A percentile compares a stretch with the other conserved stretches of the same genome.
phyloP scores from a whole-genome alignment of 2,113 vertebrate species.

The Calidris pygmaea region DNA sequence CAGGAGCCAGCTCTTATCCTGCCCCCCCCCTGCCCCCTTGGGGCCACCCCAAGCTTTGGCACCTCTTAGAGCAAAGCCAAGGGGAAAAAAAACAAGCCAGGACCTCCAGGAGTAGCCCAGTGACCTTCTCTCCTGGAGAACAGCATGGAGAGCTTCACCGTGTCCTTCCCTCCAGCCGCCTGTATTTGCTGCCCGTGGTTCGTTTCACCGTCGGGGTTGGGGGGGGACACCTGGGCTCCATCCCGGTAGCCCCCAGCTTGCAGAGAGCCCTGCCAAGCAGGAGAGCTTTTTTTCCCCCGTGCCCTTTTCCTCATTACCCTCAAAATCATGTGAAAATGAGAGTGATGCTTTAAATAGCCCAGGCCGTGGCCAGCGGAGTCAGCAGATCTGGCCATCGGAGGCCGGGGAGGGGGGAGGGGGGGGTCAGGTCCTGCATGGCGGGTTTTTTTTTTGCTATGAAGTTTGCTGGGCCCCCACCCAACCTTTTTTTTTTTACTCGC shows the following conservation, averaged over 20 bases:
- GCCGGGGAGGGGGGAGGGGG: neutral
- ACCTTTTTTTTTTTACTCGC: neutral
- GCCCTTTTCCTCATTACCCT: neutral
- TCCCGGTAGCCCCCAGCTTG: neutral
- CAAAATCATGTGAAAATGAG: slow-evolving; percentile 25
- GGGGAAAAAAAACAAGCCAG: fast-evolving
- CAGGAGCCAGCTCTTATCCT: neutral
- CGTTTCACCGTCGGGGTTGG: fast-evolving
- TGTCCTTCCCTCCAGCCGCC: neutral
- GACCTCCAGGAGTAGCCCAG: neutral
- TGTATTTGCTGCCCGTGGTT: neutral
- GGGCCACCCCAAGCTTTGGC: neutral
- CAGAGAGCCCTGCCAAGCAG: neutral
- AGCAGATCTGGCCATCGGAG: neutral
- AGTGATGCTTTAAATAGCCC: neutral
- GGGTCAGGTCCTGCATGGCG: neutral
- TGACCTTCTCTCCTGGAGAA: neutral
- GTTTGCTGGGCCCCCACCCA: neutral
- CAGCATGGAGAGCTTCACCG: neutral
- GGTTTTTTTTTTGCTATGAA: neutral
- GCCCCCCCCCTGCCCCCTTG: too few species aligned
- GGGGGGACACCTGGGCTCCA: neutral
- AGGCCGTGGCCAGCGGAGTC: neutral
- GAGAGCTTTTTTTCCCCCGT: too few species aligned
- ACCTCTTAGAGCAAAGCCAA: neutral